These are phyloP conservation scores for Semicossyphus pulcher DNA, from an alignment of 2,113 vertebrate genomes.

Conservation along the genomic window DNA sequence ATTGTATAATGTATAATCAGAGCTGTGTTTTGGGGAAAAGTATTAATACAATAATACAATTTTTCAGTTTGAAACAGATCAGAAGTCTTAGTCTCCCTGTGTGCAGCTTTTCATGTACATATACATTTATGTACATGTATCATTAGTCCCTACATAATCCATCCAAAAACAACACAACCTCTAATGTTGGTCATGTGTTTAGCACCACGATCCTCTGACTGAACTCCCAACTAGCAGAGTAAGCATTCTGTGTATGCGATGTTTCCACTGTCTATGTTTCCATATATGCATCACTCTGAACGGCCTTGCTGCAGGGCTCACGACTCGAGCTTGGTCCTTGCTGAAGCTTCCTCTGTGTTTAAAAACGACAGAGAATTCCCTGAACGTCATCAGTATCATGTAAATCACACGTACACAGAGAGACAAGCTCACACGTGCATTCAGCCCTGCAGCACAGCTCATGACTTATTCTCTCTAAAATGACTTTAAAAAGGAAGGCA, in stretches of 20 bases:
- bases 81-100: no score
- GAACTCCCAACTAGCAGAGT: conserved; percentile 40
- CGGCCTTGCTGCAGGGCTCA: conserved; percentile 36
- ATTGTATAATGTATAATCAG: no score
- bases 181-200: conserved; percentile 12
- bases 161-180: neutral
- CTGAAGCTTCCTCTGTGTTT: conserved; percentile 42
- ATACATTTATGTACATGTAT: no score
- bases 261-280: neutral
- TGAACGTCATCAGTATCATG: conserved; percentile 28
- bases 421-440: neutral
- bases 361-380: conserved; percentile 44
- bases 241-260: conserved; percentile 12
- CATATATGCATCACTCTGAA: neutral
- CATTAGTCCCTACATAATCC: neutral
- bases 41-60: no score
- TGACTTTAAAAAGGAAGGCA: neutral
- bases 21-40: no score
- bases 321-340: conserved; percentile 13
- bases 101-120: no score
- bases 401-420: neutral
- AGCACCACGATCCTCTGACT: conserved; percentile 38
- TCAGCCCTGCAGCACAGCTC: conserved; percentile 58
- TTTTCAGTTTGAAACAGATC: no score
- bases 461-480: conserved; percentile 72